phyloP scores from a whole-genome alignment of 2,113 vertebrate species.

The Halichoeres trimaculatus region DNA sequence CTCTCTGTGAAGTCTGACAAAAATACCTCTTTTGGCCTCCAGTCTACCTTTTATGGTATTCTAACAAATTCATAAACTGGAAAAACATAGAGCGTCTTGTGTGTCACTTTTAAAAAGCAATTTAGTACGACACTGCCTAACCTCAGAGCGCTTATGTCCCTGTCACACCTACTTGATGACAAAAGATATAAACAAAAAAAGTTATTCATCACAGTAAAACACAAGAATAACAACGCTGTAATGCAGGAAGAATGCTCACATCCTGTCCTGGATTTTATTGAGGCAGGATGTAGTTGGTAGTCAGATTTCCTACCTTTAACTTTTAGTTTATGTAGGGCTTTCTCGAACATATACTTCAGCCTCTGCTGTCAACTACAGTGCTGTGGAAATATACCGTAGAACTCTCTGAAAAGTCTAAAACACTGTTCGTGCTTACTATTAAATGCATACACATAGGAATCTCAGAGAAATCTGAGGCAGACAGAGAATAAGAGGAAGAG shows the following conservation, averaged over 20 bases:
- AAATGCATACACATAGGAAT: not conserved
- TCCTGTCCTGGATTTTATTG: not conserved
- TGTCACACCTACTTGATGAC: not conserved
- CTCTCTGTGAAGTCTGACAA: too few species aligned
- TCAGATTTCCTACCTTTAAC: too few species aligned
- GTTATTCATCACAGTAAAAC: slow-evolving; percentile 20
- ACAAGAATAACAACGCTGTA: not conserved
- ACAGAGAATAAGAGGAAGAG: not conserved
- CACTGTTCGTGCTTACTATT: too few species aligned
- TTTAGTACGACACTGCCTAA: not conserved
- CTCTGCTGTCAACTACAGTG: not conserved
- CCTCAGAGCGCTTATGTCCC: not conserved
- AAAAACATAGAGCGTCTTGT: too few species aligned
- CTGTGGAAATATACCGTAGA: too few species aligned
- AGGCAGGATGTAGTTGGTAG: slow-evolving; percentile 35
- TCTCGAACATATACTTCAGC: too few species aligned
- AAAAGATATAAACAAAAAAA: slow-evolving; percentile 1
- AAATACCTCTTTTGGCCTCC: too few species aligned
- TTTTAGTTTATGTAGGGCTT: too few species aligned
- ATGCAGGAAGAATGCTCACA: slow-evolving; percentile 3
- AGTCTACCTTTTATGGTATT: too few species aligned
- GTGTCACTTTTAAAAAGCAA: too few species aligned
- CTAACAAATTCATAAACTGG: too few species aligned
- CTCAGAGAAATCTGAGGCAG: slow-evolving; percentile 5
- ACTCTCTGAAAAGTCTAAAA: too few species aligned